These are phyloP conservation scores for Tetrax tetrax DNA, from an alignment of 2,113 vertebrate species.

Conservation along the genomic window DNA sequence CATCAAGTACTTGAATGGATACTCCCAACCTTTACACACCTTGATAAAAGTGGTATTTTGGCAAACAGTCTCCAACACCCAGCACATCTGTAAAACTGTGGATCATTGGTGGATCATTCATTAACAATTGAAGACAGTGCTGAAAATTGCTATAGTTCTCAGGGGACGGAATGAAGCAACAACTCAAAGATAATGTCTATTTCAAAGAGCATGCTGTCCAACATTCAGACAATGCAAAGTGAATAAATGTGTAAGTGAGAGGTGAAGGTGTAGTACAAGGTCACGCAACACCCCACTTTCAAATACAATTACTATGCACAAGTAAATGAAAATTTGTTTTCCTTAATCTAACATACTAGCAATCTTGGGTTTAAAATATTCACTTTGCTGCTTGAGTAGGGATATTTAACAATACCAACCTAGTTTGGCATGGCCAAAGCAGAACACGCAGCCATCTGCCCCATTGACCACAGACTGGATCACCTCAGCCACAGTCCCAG, in stretches of 20 bases:
- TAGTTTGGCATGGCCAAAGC: slow-evolving; percentile 96
- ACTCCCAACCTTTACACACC: neutral
- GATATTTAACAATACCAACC: slow-evolving; percentile 80
- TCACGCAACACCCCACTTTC: neutral
- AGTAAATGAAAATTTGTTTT: neutral
- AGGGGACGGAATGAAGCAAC: neutral
- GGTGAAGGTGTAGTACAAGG: neutral
- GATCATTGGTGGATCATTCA: neutral
- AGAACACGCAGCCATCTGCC: slow-evolving; percentile 98
- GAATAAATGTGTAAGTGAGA: neutral
- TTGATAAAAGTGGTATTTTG: neutral
- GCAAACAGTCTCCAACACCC: neutral
- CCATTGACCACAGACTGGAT: slow-evolving; percentile 99
- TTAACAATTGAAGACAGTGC: neutral
- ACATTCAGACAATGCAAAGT: neutral
- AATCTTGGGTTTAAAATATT: neutral
- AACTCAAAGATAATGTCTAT: neutral
- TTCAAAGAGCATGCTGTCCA: neutral
- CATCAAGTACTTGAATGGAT: neutral
- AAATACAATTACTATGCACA: neutral
- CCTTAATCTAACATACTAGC: neutral
- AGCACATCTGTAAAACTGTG: neutral
- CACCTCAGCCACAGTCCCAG: slow-evolving; percentile 95
- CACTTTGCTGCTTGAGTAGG: neutral
- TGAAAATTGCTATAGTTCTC: neutral